Evolutionary conservation across 2,888 invertebrate species (phyloP).

Genomic region (Bimastos eiseni): DNA sequence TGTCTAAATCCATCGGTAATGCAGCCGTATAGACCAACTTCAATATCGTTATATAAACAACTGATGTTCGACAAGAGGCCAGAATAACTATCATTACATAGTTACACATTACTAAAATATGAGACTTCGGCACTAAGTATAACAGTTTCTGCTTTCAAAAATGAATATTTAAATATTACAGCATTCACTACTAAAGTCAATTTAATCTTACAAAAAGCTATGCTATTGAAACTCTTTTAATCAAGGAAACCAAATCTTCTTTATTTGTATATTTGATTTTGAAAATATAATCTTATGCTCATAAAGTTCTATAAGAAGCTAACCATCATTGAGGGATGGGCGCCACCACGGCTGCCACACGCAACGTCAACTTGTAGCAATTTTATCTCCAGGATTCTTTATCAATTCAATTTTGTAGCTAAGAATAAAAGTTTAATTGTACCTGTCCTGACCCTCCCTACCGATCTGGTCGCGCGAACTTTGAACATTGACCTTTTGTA

Average conservation of each 20-base stretch:
- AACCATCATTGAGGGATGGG: too few species aligned
- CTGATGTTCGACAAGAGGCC: not conserved
- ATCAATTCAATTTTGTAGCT: too few species aligned
- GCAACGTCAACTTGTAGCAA: too few species aligned
- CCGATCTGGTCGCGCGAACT: too few species aligned
- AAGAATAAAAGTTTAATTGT: too few species aligned
- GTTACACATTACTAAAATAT: not conserved
- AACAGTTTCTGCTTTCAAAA: not conserved
- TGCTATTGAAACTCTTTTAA: not conserved
- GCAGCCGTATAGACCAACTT: not conserved
- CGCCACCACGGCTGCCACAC: too few species aligned
- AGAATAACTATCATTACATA: not conserved
- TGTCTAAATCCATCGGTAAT: not conserved
- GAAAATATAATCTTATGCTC: not conserved
- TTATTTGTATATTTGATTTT: not conserved
- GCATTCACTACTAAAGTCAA: not conserved
- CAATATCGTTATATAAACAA: not conserved
- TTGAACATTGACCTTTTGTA: too few species aligned
- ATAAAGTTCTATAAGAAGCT: slow-evolving; percentile 2
- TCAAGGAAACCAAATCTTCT: not conserved
- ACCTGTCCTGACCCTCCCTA: too few species aligned
- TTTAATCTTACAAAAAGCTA: not conserved
- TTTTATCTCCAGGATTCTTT: too few species aligned
- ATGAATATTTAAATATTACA: not conserved
- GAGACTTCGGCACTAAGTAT: not conserved